Conservation (phyloP, 92 coral and sea anemone genomes). For the Zoanthus solanderi region DNA sequence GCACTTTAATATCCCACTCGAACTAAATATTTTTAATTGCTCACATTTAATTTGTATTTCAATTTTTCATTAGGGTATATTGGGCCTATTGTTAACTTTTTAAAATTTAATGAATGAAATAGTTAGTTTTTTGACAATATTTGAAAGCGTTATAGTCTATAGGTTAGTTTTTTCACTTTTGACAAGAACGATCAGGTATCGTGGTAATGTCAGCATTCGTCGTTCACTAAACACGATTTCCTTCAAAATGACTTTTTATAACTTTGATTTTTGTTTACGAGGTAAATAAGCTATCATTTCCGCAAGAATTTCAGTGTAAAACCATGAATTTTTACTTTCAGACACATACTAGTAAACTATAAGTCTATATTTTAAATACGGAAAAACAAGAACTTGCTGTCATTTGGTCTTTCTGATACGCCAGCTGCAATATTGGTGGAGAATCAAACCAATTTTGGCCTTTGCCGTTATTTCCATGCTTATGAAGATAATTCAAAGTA, state of each 20-base stretch:
- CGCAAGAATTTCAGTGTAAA: background rate
- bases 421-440: background rate
- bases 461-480: background rate
- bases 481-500: background rate
- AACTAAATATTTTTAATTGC: background rate
- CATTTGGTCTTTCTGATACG: background rate
- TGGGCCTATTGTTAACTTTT: background rate
- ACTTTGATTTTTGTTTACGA: background rate
- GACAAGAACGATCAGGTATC: background rate
- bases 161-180: background rate
- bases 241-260: background rate
- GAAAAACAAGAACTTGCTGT: too few species aligned
- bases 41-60: background rate
- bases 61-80: background rate
- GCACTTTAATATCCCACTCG: background rate
- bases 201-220: background rate
- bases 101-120: too few species aligned
- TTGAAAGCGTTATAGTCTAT: background rate
- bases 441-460: background rate
- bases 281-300: background rate
- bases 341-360: too few species aligned
- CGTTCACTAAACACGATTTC: background rate
- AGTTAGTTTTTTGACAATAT: background rate
- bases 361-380: too few species aligned
- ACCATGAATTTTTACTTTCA: background rate